phyloP scores from a whole-genome alignment of 2,888 invertebrate species.

The Cotesia congregata region DNA sequence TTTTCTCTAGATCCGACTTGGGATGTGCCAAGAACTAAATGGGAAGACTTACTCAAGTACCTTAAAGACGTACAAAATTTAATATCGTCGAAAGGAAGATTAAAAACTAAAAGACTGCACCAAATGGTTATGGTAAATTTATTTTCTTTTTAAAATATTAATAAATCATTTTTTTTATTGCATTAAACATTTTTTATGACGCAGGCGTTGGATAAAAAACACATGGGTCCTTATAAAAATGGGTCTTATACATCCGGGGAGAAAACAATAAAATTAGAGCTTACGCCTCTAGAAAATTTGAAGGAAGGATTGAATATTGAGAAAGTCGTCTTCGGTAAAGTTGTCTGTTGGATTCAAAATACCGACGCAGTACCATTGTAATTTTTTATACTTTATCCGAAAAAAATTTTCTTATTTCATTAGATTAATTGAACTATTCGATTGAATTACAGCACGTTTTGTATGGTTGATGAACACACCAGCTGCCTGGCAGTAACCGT shows the following conservation, averaged over 20 bases:
- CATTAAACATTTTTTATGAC: constrained; percentile 36
- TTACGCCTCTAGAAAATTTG: constrained; percentile 73
- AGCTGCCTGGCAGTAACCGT: constrained; percentile 83
- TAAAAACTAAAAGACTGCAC: constrained; percentile 80
- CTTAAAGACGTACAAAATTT: constrained; percentile 77
- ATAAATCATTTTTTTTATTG: constrained; percentile 1
- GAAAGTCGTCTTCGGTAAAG: constrained; percentile 82
- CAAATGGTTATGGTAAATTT: constrained; percentile 76
- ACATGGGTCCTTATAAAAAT: constrained; percentile 79
- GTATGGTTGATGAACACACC: constrained; percentile 81
- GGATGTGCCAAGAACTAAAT: constrained; percentile 77
- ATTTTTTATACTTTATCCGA: constrained; percentile 52
- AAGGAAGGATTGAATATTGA: constrained; percentile 77
- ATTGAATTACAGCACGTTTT: constrained; percentile 79
- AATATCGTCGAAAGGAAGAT: constrained; percentile 78
- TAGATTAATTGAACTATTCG: constrained; percentile 3
- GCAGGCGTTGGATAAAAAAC: constrained; percentile 78
- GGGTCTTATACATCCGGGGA: constrained; percentile 73
- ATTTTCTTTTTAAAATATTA: background rate
- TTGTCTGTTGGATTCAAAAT: constrained; percentile 84
- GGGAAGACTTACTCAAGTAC: constrained; percentile 76
- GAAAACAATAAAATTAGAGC: constrained; percentile 72
- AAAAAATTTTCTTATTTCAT: background rate
- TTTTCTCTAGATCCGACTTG: constrained; percentile 82
- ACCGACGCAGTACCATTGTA: constrained; percentile 85